Percentiles rank a stretch among this genome's conserved stretches.
These are phyloP conservation scores for Cheilosia urbana DNA, from an alignment of 2,888 invertebrate genomes.

Conservation along the genomic window DNA sequence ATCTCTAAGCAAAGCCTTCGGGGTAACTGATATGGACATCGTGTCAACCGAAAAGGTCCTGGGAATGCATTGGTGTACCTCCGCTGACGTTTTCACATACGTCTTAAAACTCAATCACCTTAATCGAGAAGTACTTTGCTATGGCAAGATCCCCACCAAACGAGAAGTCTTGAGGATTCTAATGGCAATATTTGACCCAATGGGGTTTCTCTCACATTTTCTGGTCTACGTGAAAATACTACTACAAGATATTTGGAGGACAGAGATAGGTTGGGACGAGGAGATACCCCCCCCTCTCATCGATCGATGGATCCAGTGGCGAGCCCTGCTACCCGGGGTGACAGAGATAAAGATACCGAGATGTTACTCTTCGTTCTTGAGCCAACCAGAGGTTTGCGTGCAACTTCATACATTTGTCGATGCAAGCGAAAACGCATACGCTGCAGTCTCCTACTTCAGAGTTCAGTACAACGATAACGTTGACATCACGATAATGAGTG, in stretches of 20 bases:
- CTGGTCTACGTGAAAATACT: slow-evolving; percentile 68
- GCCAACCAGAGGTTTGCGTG: slow-evolving; percentile 15
- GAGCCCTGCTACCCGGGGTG: slow-evolving; percentile 23
- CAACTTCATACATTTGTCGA: slow-evolving; percentile 16
- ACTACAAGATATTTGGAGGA: slow-evolving; percentile 70
- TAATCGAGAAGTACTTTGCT: slow-evolving; percentile 30
- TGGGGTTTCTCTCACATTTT: slow-evolving; percentile 48
- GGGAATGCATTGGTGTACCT: slow-evolving; percentile 35
- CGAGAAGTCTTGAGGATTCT: slow-evolving; percentile 37
- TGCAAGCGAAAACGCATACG: slow-evolving; percentile 54
- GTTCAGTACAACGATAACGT: neutral
- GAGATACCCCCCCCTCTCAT: slow-evolving; percentile 39
- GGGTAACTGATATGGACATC: neutral
- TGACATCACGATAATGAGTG: slow-evolving; percentile 45
- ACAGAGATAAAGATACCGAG: slow-evolving; percentile 54
- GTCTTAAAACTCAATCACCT: slow-evolving; percentile 24
- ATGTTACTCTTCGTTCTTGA: slow-evolving; percentile 57
- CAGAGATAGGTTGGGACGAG: slow-evolving; percentile 66
- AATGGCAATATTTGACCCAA: slow-evolving; percentile 23
- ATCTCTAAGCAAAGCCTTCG: slow-evolving; percentile 3
- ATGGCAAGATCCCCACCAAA: slow-evolving; percentile 28
- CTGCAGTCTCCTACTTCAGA: slow-evolving; percentile 37
- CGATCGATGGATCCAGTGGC: slow-evolving; percentile 54
- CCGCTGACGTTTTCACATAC: slow-evolving; percentile 28
- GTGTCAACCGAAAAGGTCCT: slow-evolving; percentile 30